These are phyloP conservation scores for Thereva nobilitata DNA, from an alignment of 2,888 invertebrate genomes.

Conservation along the genomic window DNA sequence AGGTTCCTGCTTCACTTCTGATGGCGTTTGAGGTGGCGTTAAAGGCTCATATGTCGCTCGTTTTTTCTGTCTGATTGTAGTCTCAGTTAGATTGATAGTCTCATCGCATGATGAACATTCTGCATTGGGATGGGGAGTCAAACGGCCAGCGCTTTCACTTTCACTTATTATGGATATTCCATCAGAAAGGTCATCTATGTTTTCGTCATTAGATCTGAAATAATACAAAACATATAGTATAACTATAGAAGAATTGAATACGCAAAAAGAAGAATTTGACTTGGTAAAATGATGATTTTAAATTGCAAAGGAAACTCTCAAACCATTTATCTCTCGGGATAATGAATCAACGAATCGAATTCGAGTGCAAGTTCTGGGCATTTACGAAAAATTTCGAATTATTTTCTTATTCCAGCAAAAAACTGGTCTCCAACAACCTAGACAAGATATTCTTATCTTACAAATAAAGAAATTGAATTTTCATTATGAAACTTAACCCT, in stretches of 20 bases:
- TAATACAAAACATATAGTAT: slow-evolving; percentile 58
- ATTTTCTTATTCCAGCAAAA: too few relatives aligned
- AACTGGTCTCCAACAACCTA: too few relatives aligned
- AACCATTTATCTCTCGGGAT: too few relatives aligned
- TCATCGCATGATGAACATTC: background rate
- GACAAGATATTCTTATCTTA: too few relatives aligned
- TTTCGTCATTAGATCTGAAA: slow-evolving; percentile 15
- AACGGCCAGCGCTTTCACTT: slow-evolving; percentile 53
- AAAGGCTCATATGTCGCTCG: slow-evolving; percentile 2
- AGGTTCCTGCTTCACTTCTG: too few relatives aligned
- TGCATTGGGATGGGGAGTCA: slow-evolving; percentile 48
- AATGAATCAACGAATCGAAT: too few relatives aligned
- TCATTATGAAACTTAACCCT: too few relatives aligned
- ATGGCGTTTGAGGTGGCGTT: slow-evolving; percentile 31
- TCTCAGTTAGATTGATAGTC: slow-evolving; percentile 2
- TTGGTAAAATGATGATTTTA: too few relatives aligned
- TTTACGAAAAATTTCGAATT: too few relatives aligned
- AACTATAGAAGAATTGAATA: background rate
- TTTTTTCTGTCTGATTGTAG: background rate
- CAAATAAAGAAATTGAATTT: too few relatives aligned
- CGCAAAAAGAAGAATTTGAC: background rate
- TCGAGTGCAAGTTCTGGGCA: too few relatives aligned
- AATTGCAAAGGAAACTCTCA: too few relatives aligned
- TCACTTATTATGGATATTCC: slow-evolving; percentile 58
- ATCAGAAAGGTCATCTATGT: slow-evolving; percentile 54